A percentile compares a stretch with the other conserved stretches of the same genome.
Conservation (phyloP, 2,888 invertebrate species). For the Eulithis testata region DNA sequence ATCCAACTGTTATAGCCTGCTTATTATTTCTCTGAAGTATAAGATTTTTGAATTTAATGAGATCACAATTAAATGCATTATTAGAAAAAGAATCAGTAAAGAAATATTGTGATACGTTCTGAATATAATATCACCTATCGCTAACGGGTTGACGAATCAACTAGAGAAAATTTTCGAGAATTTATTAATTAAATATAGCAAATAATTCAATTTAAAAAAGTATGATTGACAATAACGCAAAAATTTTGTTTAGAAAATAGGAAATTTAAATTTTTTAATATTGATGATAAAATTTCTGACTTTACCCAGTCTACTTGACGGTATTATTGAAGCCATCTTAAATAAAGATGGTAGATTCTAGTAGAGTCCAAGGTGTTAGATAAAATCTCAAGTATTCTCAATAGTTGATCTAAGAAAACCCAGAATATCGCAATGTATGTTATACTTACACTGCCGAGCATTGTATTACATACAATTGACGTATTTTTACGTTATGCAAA, state of each 20-base stretch:
- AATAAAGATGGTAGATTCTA: too few species aligned
- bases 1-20: conserved; percentile 23
- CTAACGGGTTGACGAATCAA: conserved; percentile 29
- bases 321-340: too few species aligned
- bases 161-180: conserved; percentile 24
- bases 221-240: too few species aligned
- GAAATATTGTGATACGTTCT: conserved; percentile 45
- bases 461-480: conserved; percentile 83
- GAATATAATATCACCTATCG: conserved; percentile 42
- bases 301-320: too few species aligned
- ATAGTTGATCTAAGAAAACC: conserved; percentile 22
- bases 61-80: conserved; percentile 81
- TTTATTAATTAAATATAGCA: background rate
- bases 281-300: too few species aligned
- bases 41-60: conserved; percentile 54
- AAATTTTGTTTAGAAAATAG: too few species aligned
- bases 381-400: conserved; percentile 11
- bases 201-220: too few species aligned
- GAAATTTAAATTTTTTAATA: too few species aligned
- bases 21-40: conserved; percentile 51
- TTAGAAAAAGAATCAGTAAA: conserved; percentile 54
- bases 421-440: conserved; percentile 56
- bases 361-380: too few species aligned
- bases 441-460: conserved; percentile 61
- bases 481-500: conserved; percentile 69